These are phyloP conservation scores for Pristis pectinata DNA, from an alignment of 2,797 vertebrate genomes.

Conservation along the genomic window DNA sequence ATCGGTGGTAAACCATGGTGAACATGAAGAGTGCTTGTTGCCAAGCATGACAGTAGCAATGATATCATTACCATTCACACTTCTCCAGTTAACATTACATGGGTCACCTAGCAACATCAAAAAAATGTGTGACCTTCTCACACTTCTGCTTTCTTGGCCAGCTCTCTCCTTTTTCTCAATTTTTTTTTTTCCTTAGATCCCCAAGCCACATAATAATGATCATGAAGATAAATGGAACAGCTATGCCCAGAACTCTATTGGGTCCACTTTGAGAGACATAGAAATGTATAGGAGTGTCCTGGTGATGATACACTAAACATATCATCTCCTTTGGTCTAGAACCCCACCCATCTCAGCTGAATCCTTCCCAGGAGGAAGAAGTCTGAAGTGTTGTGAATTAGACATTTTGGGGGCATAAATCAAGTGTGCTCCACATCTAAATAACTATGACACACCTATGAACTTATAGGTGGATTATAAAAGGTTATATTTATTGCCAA, in stretches of 20 bases:
- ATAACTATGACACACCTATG: not conserved
- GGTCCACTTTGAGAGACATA: not conserved
- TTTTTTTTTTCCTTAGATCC: not conserved
- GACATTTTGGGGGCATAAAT: not conserved
- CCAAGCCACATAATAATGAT: not conserved
- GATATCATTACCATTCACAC: not conserved
- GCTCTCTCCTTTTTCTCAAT: not conserved
- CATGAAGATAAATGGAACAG: not conserved
- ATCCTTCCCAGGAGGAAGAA: not conserved
- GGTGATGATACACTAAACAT: not conserved
- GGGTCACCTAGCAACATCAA: not conserved
- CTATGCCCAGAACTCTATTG: not conserved
- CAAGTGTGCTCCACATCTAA: not conserved
- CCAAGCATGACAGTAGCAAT: not conserved
- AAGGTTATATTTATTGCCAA: not conserved
- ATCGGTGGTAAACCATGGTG: not conserved
- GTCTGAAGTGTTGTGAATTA: not conserved
- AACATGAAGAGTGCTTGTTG: not conserved
- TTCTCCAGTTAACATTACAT: not conserved
- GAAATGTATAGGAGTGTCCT: not conserved
- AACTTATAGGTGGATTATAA: not conserved
- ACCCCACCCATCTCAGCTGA: not conserved
- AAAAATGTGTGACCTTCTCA: not conserved
- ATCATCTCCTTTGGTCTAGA: not conserved
- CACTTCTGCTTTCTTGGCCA: not conserved